phyloP scores from a whole-genome alignment of 2,888 invertebrate genomes.

The Drosophila yooni region DNA sequence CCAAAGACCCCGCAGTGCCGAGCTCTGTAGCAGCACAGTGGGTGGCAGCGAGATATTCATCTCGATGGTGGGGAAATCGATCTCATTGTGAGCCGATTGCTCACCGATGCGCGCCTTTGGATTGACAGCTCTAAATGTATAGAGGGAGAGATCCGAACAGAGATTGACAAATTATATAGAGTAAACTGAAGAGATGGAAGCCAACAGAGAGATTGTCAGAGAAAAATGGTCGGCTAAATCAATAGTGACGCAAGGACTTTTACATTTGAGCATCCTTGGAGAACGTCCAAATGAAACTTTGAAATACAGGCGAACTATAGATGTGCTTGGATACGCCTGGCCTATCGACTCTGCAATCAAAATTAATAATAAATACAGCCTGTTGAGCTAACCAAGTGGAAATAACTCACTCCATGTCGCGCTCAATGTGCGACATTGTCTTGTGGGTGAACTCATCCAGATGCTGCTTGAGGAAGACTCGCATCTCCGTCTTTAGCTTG shows the following conservation, averaged over 20 bases:
- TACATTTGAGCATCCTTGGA: slow-evolving; percentile 83
- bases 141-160: neutral
- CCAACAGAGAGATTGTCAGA: neutral
- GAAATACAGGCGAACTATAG: slow-evolving; percentile 83
- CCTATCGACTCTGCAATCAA: slow-evolving; percentile 74
- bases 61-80: slow-evolving; percentile 85
- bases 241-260: slow-evolving; percentile 1
- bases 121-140: slow-evolving; percentile 62
- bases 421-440: slow-evolving; percentile 84
- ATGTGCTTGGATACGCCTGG: slow-evolving; percentile 83
- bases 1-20: slow-evolving; percentile 86
- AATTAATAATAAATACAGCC: neutral
- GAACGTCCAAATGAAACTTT: slow-evolving; percentile 83
- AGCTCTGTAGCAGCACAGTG: slow-evolving; percentile 84
- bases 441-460: slow-evolving; percentile 84
- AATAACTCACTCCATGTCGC: slow-evolving; percentile 84
- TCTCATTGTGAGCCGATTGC: slow-evolving; percentile 83
- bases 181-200: neutral
- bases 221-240: neutral
- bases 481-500: slow-evolving; percentile 82
- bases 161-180: neutral
- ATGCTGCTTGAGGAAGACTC: slow-evolving; percentile 80
- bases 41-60: slow-evolving; percentile 85
- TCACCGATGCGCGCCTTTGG: slow-evolving; percentile 82
- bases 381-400: neutral